Evolutionary conservation across 2,797 vertebrate species (phyloP), one percentile per base, ranked within the genome.

Genomic region (Protonibea diacanthus): DNA sequence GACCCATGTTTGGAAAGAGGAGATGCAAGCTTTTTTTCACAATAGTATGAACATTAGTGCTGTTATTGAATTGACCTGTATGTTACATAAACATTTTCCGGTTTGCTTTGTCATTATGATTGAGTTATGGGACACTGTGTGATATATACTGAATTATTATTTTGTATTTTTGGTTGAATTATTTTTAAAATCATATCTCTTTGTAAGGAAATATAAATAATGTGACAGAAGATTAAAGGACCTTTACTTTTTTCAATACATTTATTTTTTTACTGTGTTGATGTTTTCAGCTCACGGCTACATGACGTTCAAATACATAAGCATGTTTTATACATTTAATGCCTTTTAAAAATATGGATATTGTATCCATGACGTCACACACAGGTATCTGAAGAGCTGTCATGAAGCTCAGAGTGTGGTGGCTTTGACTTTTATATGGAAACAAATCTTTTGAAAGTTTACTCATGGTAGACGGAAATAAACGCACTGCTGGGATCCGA

Each of bases 1-100:
- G 49, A 64, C 27, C 40, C 49, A 40, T 74, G 51, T 74, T 81
- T 66, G 64, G 18, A 62, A 59, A 63, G 45, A 82, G 71, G 44
- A 61, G 3, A 18, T 20, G 23, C 15, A 18, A 20, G 12, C 23
- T 29, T 8, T 75, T 70, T 85, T 76, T 69, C 60, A 62, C 55
- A n/a, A 25, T 15, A 48, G 14, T 42, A 0, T 40, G 45, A 81
- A 68, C 45, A 20, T 61, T 65, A n/a, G 49, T 81, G 45, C 64
- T 57, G 0, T 74, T 76, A 58, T 63, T 20, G 18, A 60, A 52
- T 33, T 17, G 6, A 11, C 38, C 71, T 73, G 27, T 69, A 18
- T 68, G 21, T 47, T 58, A 45, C 52, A 45, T 49, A 64, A 81
- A 62, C 20, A 48, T 78, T 61, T 56, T 25, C 55, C 1, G 1